A percentile compares a stretch with the other conserved stretches of the same genome.
Evolutionary conservation across 1,140 invertebrate genomes (phyloP).

Genomic region (Lordiphosa clarofinis): DNA sequence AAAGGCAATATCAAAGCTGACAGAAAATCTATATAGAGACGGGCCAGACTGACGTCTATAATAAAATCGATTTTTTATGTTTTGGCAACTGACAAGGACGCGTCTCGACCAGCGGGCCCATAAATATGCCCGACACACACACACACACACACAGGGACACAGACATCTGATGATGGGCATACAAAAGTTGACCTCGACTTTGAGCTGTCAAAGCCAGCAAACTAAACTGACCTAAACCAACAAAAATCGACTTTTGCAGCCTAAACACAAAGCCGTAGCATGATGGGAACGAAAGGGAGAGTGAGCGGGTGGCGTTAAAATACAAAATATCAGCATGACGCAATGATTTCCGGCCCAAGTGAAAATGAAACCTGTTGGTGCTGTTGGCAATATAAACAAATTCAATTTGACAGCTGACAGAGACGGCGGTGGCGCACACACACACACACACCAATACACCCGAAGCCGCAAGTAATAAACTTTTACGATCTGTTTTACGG

Average conservation of each 20-base stretch:
- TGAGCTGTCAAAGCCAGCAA: conserved; percentile 78
- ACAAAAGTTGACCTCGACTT: conserved; percentile 79
- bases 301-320: conserved; percentile 56
- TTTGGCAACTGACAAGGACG: conserved; percentile 59
- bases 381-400: conserved; percentile 78
- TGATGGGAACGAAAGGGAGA: conserved; percentile 40
- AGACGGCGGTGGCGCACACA: conserved; percentile 39
- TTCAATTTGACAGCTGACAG: conserved; percentile 80
- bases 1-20: conserved; percentile 52
- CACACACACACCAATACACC: conserved; percentile 21
- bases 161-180: conserved; percentile 67
- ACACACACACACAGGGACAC: conserved; percentile 10
- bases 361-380: conserved; percentile 76
- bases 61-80: conserved; percentile 76
- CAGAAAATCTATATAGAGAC: conserved; percentile 70
- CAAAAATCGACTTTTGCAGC: conserved; percentile 70
- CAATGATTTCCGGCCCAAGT: conserved; percentile 75
- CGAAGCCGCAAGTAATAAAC: conserved; percentile 78
- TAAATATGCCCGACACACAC: conserved; percentile 45
- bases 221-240: conserved; percentile 79
- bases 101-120: conserved; percentile 55
- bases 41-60: conserved; percentile 57
- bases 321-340: conserved; percentile 79
- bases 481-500: conserved; percentile 79
- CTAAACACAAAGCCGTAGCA: conserved; percentile 69